Percentiles rank a stretch among this genome's conserved stretches.
Conservation (phyloP, 1,140 invertebrate genomes). For the Drosophila mauritiana region DNA sequence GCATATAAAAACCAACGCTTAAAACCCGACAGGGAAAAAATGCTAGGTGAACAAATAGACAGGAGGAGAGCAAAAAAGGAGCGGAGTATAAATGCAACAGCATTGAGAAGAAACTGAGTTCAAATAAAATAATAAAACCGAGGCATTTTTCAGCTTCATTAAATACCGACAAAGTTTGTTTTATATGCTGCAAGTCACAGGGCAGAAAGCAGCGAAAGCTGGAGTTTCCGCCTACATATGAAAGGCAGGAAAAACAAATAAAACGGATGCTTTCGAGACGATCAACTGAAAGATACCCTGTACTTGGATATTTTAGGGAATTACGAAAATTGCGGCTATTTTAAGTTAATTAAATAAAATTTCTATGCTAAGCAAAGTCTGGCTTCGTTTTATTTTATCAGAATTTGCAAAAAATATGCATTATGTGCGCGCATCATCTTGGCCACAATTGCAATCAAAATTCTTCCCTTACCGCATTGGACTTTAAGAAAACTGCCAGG, state of each 20-base stretch:
- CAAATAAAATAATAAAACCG: slow-evolving; percentile 69
- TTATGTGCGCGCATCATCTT: neutral
- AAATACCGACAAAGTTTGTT: slow-evolving; percentile 74
- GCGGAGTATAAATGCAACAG: slow-evolving; percentile 42
- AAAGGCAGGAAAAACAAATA: slow-evolving; percentile 9
- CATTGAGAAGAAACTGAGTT: slow-evolving; percentile 32
- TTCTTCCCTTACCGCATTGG: neutral
- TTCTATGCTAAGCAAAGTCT: no score
- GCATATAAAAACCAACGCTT: slow-evolving; percentile 34
- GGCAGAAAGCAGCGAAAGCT: slow-evolving; percentile 25
- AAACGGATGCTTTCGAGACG: neutral
- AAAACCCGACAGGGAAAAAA: slow-evolving; percentile 40
- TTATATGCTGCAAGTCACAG: slow-evolving; percentile 61
- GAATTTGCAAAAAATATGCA: neutral
- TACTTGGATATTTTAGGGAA: no score
- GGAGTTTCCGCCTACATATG: slow-evolving; percentile 25
- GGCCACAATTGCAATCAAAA: slow-evolving; percentile 4
- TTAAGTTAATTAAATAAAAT: neutral
- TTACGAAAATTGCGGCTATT: neutral
- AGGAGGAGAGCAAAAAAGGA: slow-evolving; percentile 20
- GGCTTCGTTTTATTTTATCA: no score
- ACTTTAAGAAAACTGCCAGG: slow-evolving; percentile 5
- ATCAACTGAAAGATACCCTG: slow-evolving; percentile 1
- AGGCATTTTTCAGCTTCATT: slow-evolving; percentile 75
- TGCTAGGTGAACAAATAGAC: slow-evolving; percentile 31